Base-by-base conservation (phyloP, 92 coral and sea anemone genomes). In the Umimayanthus kanabou region DNA sequence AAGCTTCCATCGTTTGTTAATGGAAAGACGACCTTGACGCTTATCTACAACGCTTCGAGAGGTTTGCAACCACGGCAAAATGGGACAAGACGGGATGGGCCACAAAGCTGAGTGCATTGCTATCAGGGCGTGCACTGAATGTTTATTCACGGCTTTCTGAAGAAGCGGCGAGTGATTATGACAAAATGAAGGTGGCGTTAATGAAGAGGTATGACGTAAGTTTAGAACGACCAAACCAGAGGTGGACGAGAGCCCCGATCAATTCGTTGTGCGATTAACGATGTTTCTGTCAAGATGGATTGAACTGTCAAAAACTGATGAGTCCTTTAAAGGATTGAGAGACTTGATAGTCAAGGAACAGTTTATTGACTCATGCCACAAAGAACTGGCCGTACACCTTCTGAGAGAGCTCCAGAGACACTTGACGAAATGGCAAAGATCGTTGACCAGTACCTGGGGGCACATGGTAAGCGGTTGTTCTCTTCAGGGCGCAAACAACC, bases 81-180 rank as follows among this genome's bases (percentile, higher is more conserved):
- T 90, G 92, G 89, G 82, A 90, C 4, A 45, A 70, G n/a, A 15
- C 81, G 5, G 82, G 74, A 50, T 90, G 92, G 92, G 88, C 89
- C 18, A 70, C 92, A 23, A 66, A 82, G 29, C 89, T 85, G 1
- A 70, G 92, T 50, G 86, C 92, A 13, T 20, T 85, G 30, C 66
- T 85, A 4, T 88, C 95, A 9, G 93, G 91, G 8, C 81, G 71
- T 85, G 92, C 94, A 9, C 77, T 92, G 8, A 92, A 42, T 42
- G 45, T 42, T 42, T 42, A 42, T 42, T 42, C 45, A 42, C 45
- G 45, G 89, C 29, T 92, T n/a, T 90, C 95, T 0, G 90, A 90
- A 30, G 77, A n/a, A 5, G 91, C 81, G 13, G 91, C 91, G 0
- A 72, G 58, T 53, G 82, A 85, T n/a, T 90, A 90, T 72, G 89